Conservation (phyloP, 2,113 vertebrate species). For the Notothenia coriiceps region DNA sequence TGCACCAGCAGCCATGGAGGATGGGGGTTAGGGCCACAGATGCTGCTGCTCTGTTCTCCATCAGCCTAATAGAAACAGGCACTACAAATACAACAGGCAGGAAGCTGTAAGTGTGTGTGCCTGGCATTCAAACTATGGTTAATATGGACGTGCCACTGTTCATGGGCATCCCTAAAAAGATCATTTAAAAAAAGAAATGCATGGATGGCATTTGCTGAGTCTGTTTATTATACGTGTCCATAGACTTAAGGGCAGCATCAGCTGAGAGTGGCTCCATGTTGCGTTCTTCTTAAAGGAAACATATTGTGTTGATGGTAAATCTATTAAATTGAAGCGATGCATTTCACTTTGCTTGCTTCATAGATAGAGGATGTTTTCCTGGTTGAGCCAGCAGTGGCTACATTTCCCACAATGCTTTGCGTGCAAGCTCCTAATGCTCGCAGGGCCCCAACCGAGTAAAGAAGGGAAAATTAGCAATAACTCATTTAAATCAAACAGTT, state of each 20-base stretch:
- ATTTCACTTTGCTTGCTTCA: too few relatives aligned
- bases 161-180: slow-evolving; percentile 37
- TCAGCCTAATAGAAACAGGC: slow-evolving; percentile 73
- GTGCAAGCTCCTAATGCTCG: too few relatives aligned
- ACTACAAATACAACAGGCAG: slow-evolving; percentile 70
- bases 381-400: too few relatives aligned
- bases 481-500: not conserved
- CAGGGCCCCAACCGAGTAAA: too few relatives aligned
- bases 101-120: slow-evolving; percentile 54
- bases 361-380: too few relatives aligned
- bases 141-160: slow-evolving; percentile 27
- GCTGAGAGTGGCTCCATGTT: slow-evolving; percentile 13
- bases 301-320: not conserved
- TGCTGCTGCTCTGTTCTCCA: slow-evolving; percentile 64
- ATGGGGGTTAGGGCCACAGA: slow-evolving; percentile 56
- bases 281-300: slow-evolving; percentile 1
- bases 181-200: slow-evolving; percentile 40
- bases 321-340: too few relatives aligned
- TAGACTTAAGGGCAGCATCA: slow-evolving; percentile 15
- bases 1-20: slow-evolving; percentile 47
- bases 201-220: not conserved
- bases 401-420: not conserved
- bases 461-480: not conserved
- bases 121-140: slow-evolving; percentile 57
- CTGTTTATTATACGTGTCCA: not conserved